Evolutionary conservation across 2,797 vertebrate genomes (phyloP), one percentile per base, ranked within the genome.

Genomic region (Anas flavirostris): DNA sequence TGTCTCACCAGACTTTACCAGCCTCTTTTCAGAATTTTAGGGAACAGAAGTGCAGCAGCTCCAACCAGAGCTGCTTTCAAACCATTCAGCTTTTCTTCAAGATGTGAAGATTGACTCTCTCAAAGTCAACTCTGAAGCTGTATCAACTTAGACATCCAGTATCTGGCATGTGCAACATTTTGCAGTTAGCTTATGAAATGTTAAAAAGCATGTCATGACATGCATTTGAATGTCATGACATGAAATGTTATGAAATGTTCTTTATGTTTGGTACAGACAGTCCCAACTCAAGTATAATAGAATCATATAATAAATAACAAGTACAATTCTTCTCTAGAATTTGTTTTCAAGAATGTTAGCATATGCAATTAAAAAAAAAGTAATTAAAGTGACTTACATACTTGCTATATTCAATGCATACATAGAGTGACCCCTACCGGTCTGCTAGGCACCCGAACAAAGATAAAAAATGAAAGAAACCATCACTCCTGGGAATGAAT

Each of bases 391-490:
- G 5, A 92, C 44, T 41, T 72, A 46, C 33, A 23, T 63, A 44
- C 90, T 72, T 77, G 93, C 93, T 94, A 92, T 97, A 97, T 75
- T 96, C 93, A 97, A 95, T 96, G 97, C 67, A 88, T 25, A 97
- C 67, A 88, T 25, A 97, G 92, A 98, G 97, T 97, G 98, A 98
- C 98, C 98, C 96, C 97, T 98, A 96, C 97, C 98, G 98, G 97
- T 94, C 73, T 43, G 43, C 35, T 26, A 86, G 52, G 55, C 66
- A 77, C 43, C 31, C 41, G 70, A 93, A 74, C 76, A 93, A 86
- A 88, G 43, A 41, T 0, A 46, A 5, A 91, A 88, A 76, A 2
- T 0, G 1, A 28, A 12, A 59, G 37, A 63, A 48, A 2, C 3
- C 68, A 62, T 5, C 35, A 39, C 28, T 29, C 15, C 43, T 63